phyloP scores from a whole-genome alignment of 2,113 vertebrate species.

The Takifugu bimaculatus region DNA sequence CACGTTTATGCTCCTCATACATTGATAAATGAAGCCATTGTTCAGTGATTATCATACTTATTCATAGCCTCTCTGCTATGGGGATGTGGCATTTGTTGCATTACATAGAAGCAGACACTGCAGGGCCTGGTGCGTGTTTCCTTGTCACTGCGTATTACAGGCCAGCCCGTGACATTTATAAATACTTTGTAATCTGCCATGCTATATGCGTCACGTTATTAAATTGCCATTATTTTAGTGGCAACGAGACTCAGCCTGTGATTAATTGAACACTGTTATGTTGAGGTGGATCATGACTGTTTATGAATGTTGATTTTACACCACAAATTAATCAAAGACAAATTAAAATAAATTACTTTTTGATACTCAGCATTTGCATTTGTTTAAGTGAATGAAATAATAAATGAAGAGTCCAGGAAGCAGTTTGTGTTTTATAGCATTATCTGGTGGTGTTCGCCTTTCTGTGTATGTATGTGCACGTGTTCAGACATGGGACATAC shows the following conservation, averaged over 20 bases:
- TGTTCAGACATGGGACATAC: conserved; percentile 43
- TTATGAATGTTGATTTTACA: conserved; percentile 59
- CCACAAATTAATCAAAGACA: conserved; percentile 63
- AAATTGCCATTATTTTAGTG: conserved; percentile 72
- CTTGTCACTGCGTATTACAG: conserved; percentile 68
- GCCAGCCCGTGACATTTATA: conserved; percentile 68
- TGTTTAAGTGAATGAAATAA: background rate
- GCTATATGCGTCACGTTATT: conserved; percentile 67
- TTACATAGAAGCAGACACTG: conserved; percentile 67
- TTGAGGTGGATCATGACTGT: conserved; percentile 63
- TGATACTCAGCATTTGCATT: conserved; percentile 27
- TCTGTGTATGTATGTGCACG: conserved; percentile 20
- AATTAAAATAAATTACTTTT: conserved; percentile 56
- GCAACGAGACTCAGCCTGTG: conserved; percentile 52
- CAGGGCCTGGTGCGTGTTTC: conserved; percentile 57
- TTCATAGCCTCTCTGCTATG: conserved; percentile 70
- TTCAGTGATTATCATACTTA: conserved; percentile 74
- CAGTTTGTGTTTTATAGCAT: background rate
- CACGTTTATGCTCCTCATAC: conserved; percentile 44
- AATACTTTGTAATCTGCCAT: conserved; percentile 68
- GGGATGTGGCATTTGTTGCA: conserved; percentile 70
- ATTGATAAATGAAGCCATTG: conserved; percentile 77
- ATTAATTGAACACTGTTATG: conserved; percentile 72
- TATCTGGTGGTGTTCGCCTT: background rate
- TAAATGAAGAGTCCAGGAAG: background rate